phyloP scores from a whole-genome alignment of 2,888 invertebrate species.

The Sarcophaga subvicina region DNA sequence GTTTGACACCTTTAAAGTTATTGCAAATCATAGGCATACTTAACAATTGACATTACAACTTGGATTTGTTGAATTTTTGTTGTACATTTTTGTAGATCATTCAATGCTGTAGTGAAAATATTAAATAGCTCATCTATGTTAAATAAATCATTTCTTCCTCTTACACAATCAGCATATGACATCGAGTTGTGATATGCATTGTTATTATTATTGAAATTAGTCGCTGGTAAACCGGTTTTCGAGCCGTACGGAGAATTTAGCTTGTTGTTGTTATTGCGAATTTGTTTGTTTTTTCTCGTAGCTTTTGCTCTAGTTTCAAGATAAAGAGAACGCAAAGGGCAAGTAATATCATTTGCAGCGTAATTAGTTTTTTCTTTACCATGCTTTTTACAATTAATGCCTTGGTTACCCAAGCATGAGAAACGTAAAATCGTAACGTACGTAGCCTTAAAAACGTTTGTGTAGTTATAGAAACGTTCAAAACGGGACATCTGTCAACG shows the following conservation, averaged over 20 bases:
- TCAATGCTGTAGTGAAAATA: slow-evolving; percentile 46
- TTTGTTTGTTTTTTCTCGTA: neutral
- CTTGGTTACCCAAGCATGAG: no score
- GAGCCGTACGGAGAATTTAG: neutral
- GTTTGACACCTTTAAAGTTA: slow-evolving; percentile 21
- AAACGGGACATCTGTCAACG: no score
- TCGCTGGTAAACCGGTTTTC: neutral
- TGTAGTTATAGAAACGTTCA: no score
- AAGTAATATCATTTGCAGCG: slow-evolving; percentile 28
- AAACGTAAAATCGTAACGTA: no score
- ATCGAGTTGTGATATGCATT: neutral
- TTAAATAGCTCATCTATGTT: slow-evolving; percentile 44
- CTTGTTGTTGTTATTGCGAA: slow-evolving; percentile 4
- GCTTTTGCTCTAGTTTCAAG: slow-evolving; percentile 6
- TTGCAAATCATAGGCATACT: slow-evolving; percentile 18
- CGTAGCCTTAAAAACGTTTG: no score
- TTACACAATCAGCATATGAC: slow-evolving; percentile 13
- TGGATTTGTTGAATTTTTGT: neutral
- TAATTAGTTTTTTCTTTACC: slow-evolving; percentile 37
- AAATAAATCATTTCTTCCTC: slow-evolving; percentile 17
- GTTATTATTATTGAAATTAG: neutral
- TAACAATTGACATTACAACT: slow-evolving; percentile 24
- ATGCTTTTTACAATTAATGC: slow-evolving; percentile 39
- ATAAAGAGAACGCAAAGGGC: slow-evolving; percentile 8
- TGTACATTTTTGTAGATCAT: slow-evolving; percentile 44